phyloP scores from a whole-genome alignment of 2,113 vertebrate genomes.

The Lynx canadensis region DNA sequence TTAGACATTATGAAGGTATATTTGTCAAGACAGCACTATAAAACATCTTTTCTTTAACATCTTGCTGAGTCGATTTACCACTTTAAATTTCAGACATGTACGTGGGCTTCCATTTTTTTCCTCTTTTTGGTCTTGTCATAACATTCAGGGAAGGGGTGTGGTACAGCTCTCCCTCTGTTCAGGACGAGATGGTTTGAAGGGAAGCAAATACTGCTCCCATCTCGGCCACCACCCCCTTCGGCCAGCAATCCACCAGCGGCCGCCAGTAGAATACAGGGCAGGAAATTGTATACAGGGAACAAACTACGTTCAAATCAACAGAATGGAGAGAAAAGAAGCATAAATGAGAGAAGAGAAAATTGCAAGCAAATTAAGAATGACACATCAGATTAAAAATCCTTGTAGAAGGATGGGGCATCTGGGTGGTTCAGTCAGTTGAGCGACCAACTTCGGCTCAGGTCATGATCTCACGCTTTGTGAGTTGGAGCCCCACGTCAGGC shows the following conservation, averaged over 20 bases:
- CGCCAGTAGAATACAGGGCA: background rate
- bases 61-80: background rate
- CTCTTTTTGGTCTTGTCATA: background rate
- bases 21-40: constrained; percentile 24
- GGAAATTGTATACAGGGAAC: background rate
- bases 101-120: background rate
- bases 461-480: too few relatives aligned
- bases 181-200: background rate
- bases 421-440: too few relatives aligned
- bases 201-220: background rate
- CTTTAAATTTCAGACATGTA: background rate
- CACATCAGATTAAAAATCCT: background rate
- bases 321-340: background rate
- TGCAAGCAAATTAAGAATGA: background rate
- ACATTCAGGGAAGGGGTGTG: background rate
- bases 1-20: constrained; percentile 16
- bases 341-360: background rate
- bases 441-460: too few relatives aligned
- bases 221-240: background rate
- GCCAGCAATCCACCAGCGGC: background rate
- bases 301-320: background rate
- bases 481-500: too few relatives aligned
- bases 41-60: constrained; percentile 24
- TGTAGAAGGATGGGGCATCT: background rate
- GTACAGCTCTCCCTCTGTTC: background rate